Evolutionary conservation across 2,797 vertebrate species (phyloP).

Genomic region (Hoplostethus atlanticus): DNA sequence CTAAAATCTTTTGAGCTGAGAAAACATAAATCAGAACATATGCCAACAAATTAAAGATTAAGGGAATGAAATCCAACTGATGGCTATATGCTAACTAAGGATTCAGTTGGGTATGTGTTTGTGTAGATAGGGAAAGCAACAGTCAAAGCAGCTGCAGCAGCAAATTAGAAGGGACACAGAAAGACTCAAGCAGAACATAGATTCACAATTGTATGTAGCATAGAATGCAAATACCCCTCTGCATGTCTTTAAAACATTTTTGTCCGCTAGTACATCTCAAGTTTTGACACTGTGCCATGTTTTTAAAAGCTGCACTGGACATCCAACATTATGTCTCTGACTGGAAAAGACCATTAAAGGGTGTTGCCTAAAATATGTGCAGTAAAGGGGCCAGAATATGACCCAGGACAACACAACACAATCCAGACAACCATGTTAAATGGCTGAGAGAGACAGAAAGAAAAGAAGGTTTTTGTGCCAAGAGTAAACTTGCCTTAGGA

Average conservation of each 20-base stretch:
- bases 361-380: conserved; percentile 38
- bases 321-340: conserved; percentile 26
- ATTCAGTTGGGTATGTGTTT: conserved; percentile 26
- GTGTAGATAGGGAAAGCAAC: conserved; percentile 32
- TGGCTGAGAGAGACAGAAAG: conserved; percentile 11
- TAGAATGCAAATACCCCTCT: conserved; percentile 9
- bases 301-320: conserved; percentile 10
- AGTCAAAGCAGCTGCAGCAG: conserved; percentile 35
- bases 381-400: conserved; percentile 5
- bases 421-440: conserved; percentile 19
- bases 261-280: background rate
- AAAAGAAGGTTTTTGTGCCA: conserved; percentile 19
- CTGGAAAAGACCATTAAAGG: background rate
- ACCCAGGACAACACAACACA: conserved; percentile 20
- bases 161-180: conserved; percentile 24
- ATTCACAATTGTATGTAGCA: background rate
- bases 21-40: conserved; percentile 39
- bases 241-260: background rate
- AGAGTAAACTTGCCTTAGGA: conserved; percentile 19
- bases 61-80: conserved; percentile 36
- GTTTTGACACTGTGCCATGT: conserved; percentile 6
- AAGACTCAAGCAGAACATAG: background rate
- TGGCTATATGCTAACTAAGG: conserved; percentile 25
- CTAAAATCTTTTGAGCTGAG: conserved; percentile 27
- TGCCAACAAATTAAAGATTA: conserved; percentile 17